Conservation (phyloP, 2,113 vertebrate species). For the Cynocephalus volans region DNA sequence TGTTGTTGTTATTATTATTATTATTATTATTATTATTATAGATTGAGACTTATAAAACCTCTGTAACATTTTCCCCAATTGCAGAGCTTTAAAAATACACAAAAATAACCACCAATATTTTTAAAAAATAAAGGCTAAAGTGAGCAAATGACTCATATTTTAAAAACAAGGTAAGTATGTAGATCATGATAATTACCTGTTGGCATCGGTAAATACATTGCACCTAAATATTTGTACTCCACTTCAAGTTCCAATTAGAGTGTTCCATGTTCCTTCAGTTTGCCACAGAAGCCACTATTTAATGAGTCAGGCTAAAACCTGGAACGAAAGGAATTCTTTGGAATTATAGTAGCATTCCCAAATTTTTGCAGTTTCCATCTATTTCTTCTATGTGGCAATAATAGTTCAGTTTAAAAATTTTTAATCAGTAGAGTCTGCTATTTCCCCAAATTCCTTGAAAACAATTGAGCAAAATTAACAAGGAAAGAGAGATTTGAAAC, state of each 20-base stretch:
- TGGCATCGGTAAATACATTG: not conserved
- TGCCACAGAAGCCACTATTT: constrained; percentile 51
- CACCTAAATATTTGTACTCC: constrained; percentile 33
- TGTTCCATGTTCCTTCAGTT: constrained; percentile 4
- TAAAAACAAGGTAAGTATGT: constrained; percentile 51
- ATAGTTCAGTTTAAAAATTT: constrained; percentile 12
- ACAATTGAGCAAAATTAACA: constrained; percentile 28
- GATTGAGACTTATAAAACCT: not conserved
- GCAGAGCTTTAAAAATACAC: constrained; percentile 43
- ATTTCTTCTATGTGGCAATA: constrained; percentile 41
- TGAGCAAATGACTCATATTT: constrained; percentile 14
- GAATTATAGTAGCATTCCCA: not conserved
- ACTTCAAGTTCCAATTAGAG: constrained; percentile 32
- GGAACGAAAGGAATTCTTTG: not conserved
- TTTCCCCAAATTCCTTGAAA: constrained; percentile 29
- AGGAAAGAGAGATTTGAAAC: constrained; percentile 40
- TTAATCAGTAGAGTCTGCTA: not conserved
- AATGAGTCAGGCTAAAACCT: constrained; percentile 30
- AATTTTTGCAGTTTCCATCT: not conserved
- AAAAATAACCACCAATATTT: not conserved
- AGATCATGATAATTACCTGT: constrained; percentile 22
- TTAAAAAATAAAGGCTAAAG: constrained; percentile 12
- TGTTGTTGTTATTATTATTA: not conserved
- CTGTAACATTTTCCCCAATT: not conserved
- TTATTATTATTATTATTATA: not conserved